Conservation (phyloP, 2,113 vertebrate species). For the Sapayoa aenigma region DNA sequence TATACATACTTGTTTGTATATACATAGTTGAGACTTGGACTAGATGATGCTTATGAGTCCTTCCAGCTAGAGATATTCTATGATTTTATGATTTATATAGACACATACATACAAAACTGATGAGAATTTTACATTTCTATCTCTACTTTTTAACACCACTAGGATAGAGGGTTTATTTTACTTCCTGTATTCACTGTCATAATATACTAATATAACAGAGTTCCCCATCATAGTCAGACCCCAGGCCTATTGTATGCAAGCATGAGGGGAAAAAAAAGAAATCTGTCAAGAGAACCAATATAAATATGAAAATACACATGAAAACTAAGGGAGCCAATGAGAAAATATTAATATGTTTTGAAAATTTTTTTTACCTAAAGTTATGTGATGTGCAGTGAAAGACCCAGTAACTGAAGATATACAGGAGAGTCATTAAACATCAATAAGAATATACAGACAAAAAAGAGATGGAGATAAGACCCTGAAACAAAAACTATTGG, state of each 20-base stretch:
- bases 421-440: not conserved
- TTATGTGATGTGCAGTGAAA: not conserved
- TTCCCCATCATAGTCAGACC: not conserved
- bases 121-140: not conserved
- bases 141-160: not conserved
- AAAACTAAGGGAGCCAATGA: not conserved
- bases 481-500: not conserved
- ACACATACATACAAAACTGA: fast-evolving
- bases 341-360: not conserved
- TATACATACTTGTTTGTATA: fast-evolving
- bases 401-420: not conserved
- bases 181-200: not conserved
- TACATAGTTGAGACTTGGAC: not conserved
- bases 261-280: not conserved
- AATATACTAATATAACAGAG: not conserved
- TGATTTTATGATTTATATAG: not conserved
- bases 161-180: not conserved
- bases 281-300: not conserved
- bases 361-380: not conserved
- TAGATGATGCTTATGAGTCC: not conserved
- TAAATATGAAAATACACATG: not conserved
- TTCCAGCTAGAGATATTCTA: not conserved
- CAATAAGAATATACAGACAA: not conserved
- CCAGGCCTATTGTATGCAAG: not conserved
- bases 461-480: not conserved